Evolutionary conservation across 2,113 vertebrate genomes (phyloP).

Genomic region (Phalacrocorax aristotelis): DNA sequence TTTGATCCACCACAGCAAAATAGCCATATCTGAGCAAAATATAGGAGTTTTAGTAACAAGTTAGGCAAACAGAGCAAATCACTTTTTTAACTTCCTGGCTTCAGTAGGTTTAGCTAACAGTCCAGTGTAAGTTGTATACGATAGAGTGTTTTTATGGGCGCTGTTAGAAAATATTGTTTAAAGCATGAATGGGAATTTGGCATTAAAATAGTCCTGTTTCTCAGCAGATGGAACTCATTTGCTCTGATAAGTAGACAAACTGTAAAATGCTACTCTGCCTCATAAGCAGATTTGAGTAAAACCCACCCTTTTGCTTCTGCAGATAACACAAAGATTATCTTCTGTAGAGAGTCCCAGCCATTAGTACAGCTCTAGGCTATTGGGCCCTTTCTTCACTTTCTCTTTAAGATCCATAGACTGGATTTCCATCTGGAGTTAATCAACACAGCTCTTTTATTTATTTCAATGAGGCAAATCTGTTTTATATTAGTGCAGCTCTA

Average conservation of each 20-base stretch:
- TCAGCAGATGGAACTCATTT: conserved; percentile 27
- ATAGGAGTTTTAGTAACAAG: neutral
- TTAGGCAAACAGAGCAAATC: neutral
- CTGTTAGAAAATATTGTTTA: conserved; percentile 22
- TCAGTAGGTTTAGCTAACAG: neutral
- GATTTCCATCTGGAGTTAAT: conserved; percentile 8
- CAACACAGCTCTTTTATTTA: neutral
- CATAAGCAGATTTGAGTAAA: conserved; percentile 9
- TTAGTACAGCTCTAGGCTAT: neutral
- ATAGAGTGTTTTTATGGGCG: neutral
- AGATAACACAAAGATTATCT: neutral
- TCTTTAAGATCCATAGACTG: neutral
- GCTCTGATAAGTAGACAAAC: conserved; percentile 19
- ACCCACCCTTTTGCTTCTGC: neutral
- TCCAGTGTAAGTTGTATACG: neutral
- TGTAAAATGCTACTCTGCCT: conserved; percentile 35
- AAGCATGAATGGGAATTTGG: neutral
- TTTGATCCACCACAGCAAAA: neutral
- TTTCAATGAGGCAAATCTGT: neutral
- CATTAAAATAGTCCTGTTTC: neutral
- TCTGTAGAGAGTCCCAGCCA: neutral
- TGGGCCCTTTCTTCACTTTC: neutral
- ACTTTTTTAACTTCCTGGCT: neutral
- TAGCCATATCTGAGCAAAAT: neutral
- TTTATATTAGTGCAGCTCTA: neutral